A percentile compares a stretch with the other conserved stretches of the same genome.
Conservation (phyloP, 2,888 invertebrate species). For the Sialis lutaria region DNA sequence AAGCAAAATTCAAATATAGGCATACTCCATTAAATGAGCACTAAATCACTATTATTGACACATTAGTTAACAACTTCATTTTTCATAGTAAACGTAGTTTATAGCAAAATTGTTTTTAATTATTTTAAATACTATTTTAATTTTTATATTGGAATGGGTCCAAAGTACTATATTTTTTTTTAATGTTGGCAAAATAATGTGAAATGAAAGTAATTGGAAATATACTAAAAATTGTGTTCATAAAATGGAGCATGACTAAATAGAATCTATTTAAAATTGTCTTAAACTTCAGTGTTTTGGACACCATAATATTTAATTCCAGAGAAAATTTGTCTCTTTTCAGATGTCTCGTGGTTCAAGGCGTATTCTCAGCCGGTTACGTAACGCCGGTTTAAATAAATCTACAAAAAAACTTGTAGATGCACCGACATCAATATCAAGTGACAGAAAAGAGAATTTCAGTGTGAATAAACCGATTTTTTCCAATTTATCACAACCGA, state of each 20-base stretch:
- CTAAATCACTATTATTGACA: too few relatives aligned
- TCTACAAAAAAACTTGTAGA: constrained; percentile 9
- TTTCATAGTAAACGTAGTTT: too few relatives aligned
- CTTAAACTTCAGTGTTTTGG: background rate
- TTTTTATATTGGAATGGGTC: background rate
- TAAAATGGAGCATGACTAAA: background rate
- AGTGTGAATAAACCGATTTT: constrained; percentile 8
- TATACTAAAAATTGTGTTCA: background rate
- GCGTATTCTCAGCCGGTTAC: background rate
- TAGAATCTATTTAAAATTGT: background rate
- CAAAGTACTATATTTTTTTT: background rate
- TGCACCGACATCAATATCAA: constrained; percentile 13
- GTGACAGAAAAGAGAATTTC: constrained; percentile 22
- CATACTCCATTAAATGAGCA: too few relatives aligned
- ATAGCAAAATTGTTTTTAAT: too few relatives aligned
- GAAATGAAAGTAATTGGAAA: too few relatives aligned
- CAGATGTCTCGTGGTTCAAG: background rate
- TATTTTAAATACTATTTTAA: background rate
- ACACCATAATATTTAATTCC: background rate
- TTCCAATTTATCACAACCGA: constrained; percentile 14
- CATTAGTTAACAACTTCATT: too few relatives aligned
- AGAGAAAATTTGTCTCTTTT: background rate
- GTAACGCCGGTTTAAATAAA: constrained; percentile 10
- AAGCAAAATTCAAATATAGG: too few relatives aligned
- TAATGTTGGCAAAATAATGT: too few relatives aligned